phyloP scores from a whole-genome alignment of 2,113 vertebrate species.

The Silurus meridionalis region DNA sequence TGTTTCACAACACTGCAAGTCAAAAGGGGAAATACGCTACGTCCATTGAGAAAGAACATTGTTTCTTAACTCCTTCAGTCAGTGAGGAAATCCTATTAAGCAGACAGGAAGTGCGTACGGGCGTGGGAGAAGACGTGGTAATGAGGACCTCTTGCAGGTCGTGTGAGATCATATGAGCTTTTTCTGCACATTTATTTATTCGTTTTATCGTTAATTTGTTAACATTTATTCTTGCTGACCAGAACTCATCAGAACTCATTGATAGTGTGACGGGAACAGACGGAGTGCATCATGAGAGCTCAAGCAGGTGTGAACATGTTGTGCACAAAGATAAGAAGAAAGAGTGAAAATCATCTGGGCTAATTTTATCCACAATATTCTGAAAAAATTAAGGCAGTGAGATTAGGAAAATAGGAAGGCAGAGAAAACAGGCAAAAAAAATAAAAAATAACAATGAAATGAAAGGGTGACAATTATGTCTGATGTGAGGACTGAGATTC shows the following conservation, averaged over 20 bases:
- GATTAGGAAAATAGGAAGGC: not conserved
- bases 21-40: not conserved
- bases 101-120: conserved; percentile 23
- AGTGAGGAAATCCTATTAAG: conserved; percentile 53
- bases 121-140: not conserved
- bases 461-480: no score
- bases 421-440: no score
- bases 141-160: conserved; percentile 2
- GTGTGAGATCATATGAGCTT: conserved; percentile 30
- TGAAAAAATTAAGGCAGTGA: not conserved
- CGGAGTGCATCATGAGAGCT: not conserved
- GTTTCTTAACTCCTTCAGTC: conserved; percentile 16
- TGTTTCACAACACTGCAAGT: not conserved
- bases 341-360: not conserved
- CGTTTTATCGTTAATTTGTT: no score
- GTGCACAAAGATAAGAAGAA: not conserved
- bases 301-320: not conserved
- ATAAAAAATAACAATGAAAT: no score
- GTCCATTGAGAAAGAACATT: conserved; percentile 20
- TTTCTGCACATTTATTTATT: no score
- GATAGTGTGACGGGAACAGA: not conserved
- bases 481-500: no score
- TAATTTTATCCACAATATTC: not conserved
- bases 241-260: not conserved
- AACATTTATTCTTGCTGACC: not conserved